Base-by-base conservation (phyloP, 2,113 vertebrate genomes). In the Boleophthalmus pectinirostris region DNA sequence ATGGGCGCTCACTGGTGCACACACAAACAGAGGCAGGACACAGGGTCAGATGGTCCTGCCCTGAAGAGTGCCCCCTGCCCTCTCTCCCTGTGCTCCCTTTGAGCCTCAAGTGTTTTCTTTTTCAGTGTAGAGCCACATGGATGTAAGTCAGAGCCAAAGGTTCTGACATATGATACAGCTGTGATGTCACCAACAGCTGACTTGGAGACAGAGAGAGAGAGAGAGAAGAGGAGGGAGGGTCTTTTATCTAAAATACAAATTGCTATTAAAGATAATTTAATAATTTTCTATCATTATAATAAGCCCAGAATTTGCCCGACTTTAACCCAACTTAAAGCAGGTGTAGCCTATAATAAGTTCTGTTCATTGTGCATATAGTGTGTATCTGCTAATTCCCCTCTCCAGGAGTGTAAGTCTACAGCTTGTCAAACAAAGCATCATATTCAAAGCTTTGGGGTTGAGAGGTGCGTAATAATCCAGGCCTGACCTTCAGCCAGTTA, bases 231-330 rank as follows among this genome's bases (percentile, higher is more conserved):
- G 88, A 83, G 83, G 88, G 88, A 83, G 83, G 77, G 88, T 91
- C 82, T 86, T 87, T 76, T 69, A 87, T 83, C 83, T 38, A 80
- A 79, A 88, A 86, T 95, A 93, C 89, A 95, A 96, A 95, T 93
- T 94, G 93, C 92, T 92, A 94, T 93, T 95, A 95, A 94, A 91
- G 94, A 90, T 95, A 95, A 96, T 97, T 96, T 94, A 95, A 94
- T 96, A 97, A 98, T 97, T 94, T 95, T 94, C 93, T 92, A 93
- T 97, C 97, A 97, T 20, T 95, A 94, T 94, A 88, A 93, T 97
- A 96, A 98, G 91, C 95, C 91, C 90, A 91, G 93, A 95, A 93
- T 94, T 56, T 94, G 93, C 93, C 90, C 96, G 96, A 98, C 96
- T 96, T 96, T 96, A 96, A 96, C 96, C 96, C 94, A 91, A 94